Base-by-base conservation (phyloP, 2,888 invertebrate genomes). In the Drosophila barbarae region DNA sequence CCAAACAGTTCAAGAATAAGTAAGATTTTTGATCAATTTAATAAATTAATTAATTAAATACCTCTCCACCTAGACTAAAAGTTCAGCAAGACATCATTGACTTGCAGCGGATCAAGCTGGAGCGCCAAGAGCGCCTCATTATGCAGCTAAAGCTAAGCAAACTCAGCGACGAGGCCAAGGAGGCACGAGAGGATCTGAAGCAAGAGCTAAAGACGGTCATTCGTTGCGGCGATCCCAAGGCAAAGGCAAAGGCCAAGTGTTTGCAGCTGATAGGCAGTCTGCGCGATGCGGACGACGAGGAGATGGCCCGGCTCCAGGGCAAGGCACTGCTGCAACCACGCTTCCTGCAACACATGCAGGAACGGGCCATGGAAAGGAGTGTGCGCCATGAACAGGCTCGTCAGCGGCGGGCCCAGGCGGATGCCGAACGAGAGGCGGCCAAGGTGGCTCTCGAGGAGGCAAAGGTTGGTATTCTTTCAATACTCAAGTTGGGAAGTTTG, bases 61-160 rank as follows among this genome's bases (percentile, higher is more conserved):
- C n/a, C 18, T 2, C 18, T 13, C 7, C 71, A 13, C 9, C 3
- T n/a, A 92, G 94, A 76, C 93, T 92, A 67, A 92, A 92, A 87
- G 91, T 93, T 10, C 95, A 95, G 85, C 93, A 93, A 84, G 92
- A 92, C 72, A 93, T 95, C 42, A 95, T 95, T 63, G 93, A 94
- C 30, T 88, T 93, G 30, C 95, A 95, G 87, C 93, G 92, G 85
- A 89, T 91, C 2, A 94, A 94, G 88, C 86, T 95, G 63, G 92
- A 93, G 63, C 92, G 94, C 64, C 94, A 95, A 87, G 93, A 92
- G 73, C 91, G 92, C 77, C 85, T 94, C n/a, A 95, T 95, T 60
- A 92, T 94, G 86, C 93, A 94, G 82, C 88, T 95, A 1, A 94
- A 93, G 84, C 89, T 94, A 53, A 93, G 93, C 60, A 93, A 93